A percentile compares a stretch with the other conserved stretches of the same genome.
phyloP scores from a whole-genome alignment of 2,888 invertebrate genomes.

The Pseudoips prasinana region DNA sequence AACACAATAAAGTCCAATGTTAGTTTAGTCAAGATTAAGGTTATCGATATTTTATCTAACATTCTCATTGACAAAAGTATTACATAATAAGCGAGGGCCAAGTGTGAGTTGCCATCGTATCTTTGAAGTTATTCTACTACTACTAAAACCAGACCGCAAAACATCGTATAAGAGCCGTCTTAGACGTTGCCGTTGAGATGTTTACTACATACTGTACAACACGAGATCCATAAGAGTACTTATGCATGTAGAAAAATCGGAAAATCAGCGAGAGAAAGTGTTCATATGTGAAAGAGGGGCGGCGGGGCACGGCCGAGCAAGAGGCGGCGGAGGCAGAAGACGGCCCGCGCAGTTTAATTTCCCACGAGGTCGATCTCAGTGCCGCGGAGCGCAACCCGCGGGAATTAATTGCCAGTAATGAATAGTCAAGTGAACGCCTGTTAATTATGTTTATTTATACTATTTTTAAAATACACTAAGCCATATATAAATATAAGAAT shows the following conservation, averaged over 20 bases:
- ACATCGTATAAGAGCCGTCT: too few species aligned
- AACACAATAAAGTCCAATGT: too few species aligned
- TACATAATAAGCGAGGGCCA: too few species aligned
- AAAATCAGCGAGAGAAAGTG: conserved; percentile 71
- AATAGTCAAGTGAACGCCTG: conserved; percentile 79
- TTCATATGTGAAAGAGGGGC: conserved; percentile 69
- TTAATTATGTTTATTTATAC: conserved; percentile 70
- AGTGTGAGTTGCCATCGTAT: too few species aligned
- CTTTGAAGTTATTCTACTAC: too few species aligned
- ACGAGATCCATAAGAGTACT: conserved; percentile 14
- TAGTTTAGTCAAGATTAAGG: too few species aligned
- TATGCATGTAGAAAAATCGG: conserved; percentile 61
- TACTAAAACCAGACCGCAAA: too few species aligned
- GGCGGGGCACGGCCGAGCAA: conserved; percentile 41
- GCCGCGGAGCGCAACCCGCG: conserved; percentile 78
- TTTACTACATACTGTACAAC: too few species aligned
- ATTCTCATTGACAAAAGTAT: too few species aligned
- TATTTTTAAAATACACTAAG: conserved; percentile 33
- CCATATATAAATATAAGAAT: too few species aligned
- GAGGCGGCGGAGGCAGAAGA: conserved; percentile 68
- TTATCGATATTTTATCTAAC: too few species aligned
- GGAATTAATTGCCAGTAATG: conserved; percentile 82
- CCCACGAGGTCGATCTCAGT: conserved; percentile 82
- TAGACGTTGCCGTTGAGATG: too few species aligned
- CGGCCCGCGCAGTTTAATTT: conserved; percentile 81